Evolutionary conservation across 2,797 vertebrate species (phyloP).

Genomic region (Eurystomus glaucurus): DNA sequence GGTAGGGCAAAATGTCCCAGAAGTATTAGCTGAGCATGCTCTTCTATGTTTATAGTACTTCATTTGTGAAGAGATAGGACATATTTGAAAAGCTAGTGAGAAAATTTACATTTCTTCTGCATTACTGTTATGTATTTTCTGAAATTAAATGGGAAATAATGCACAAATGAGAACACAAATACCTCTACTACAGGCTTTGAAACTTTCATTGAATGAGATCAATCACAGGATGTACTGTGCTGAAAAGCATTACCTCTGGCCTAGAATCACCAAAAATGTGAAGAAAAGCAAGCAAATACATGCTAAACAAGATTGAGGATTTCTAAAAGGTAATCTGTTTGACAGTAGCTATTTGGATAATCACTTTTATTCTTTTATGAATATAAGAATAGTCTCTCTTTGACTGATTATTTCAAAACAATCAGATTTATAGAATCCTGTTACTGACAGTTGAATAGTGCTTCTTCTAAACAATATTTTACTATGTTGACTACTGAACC

Average conservation of each 20-base stretch:
- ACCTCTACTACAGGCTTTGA: neutral
- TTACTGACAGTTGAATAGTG: neutral
- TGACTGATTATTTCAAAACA: neutral
- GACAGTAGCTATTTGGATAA: neutral
- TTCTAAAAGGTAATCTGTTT: neutral
- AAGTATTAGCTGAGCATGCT: fast-evolving
- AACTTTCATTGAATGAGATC: neutral
- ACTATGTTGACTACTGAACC: neutral
- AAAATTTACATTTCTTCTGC: neutral
- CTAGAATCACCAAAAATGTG: neutral
- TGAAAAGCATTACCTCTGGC: neutral
- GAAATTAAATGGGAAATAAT: neutral
- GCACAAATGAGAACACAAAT: neutral
- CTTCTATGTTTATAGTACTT: neutral
- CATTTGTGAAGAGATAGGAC: neutral
- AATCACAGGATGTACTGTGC: neutral
- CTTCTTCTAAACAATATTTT: neutral
- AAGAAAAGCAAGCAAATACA: neutral
- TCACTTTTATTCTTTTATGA: neutral
- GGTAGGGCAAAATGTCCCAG: fast-evolving
- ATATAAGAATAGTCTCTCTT: neutral
- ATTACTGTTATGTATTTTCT: neutral
- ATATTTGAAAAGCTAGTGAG: neutral
- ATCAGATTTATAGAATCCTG: neutral
- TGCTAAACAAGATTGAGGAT: neutral